Percentiles rank a stretch among this genome's conserved stretches.
Evolutionary conservation across 2,888 invertebrate species (phyloP).

Genomic region (Ametastegia equiseti): DNA sequence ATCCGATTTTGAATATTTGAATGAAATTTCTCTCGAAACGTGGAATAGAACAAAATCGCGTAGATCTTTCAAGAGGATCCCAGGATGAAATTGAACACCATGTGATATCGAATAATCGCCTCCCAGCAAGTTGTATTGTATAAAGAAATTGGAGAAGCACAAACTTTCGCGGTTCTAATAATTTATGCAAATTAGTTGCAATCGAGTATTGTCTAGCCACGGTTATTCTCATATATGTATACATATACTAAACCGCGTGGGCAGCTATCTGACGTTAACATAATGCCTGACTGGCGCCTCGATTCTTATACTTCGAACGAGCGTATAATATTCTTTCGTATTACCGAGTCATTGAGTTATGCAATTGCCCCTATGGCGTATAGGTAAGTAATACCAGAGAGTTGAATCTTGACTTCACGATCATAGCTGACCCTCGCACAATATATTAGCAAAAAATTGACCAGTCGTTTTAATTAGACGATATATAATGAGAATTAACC

Average conservation of each 20-base stretch:
- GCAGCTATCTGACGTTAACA: constrained; percentile 21
- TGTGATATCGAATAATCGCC: too few relatives aligned
- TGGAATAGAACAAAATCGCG: neutral
- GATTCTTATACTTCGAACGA: neutral
- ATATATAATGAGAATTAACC: neutral
- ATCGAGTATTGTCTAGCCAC: constrained; percentile 43
- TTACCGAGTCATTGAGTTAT: constrained; percentile 16
- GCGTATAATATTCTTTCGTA: constrained; percentile 6
- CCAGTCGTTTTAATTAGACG: neutral
- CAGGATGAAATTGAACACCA: too few relatives aligned
- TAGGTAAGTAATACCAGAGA: too few relatives aligned
- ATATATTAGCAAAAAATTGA: neutral
- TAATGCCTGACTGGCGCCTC: constrained; percentile 35
- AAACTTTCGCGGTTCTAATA: constrained; percentile 66
- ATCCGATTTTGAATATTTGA: neutral
- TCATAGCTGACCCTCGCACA: too few relatives aligned
- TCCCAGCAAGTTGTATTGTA: too few relatives aligned
- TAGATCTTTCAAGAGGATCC: too few relatives aligned
- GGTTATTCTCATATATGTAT: neutral
- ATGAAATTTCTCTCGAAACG: neutral
- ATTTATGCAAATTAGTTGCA: constrained; percentile 66
- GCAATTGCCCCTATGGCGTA: neutral
- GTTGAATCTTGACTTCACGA: too few relatives aligned
- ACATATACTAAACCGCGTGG: neutral
- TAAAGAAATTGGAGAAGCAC: neutral